Conservation (phyloP, 2,113 vertebrate species). For the Phylloscopus whistleri region DNA sequence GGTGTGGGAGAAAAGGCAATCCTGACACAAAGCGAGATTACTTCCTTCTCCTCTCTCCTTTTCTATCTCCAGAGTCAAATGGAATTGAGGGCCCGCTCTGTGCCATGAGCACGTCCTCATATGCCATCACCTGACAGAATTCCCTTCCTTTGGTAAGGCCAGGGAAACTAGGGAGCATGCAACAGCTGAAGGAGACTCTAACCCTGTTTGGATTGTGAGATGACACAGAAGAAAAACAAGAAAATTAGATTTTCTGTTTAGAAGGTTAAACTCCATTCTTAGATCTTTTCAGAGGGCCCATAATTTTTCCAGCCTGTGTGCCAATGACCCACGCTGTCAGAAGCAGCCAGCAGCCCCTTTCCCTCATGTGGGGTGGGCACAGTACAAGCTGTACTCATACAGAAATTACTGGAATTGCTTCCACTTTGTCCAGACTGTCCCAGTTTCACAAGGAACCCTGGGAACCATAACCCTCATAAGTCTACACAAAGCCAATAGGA, state of each 20-base stretch:
- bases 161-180: neutral
- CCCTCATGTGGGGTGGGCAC: neutral
- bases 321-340: neutral
- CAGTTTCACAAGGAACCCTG: neutral
- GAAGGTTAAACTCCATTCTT: neutral
- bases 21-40: neutral
- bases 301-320: neutral
- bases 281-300: neutral
- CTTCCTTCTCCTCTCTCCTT: neutral
- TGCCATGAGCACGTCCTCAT: neutral
- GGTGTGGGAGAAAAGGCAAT: constrained; percentile 3
- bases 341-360: neutral
- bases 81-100: neutral
- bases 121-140: neutral
- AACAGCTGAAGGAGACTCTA: neutral
- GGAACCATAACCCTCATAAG: neutral
- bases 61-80: neutral
- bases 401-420: neutral
- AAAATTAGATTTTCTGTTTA: neutral
- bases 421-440: neutral
- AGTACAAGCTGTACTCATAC: neutral
- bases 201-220: neutral
- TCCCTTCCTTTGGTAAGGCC: neutral
- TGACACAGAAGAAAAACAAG: neutral
- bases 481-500: neutral